Evolutionary conservation across 2,888 invertebrate species (phyloP).

Genomic region (Lasius platythorax): DNA sequence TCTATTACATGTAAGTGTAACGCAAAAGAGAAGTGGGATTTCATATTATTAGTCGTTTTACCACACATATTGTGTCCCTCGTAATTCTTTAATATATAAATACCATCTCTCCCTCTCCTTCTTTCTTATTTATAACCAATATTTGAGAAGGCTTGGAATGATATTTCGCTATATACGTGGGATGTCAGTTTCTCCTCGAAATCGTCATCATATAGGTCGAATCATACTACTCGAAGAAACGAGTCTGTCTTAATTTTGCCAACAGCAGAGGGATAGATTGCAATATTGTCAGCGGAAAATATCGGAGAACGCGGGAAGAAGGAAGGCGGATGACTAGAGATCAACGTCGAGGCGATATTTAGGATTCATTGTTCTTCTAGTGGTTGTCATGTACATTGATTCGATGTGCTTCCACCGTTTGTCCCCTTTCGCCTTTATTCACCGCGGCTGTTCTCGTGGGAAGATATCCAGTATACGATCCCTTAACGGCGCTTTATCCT

Average conservation of each 20-base stretch:
- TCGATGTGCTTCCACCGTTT: slow-evolving; percentile 28
- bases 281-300: slow-evolving; percentile 14
- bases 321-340: neutral
- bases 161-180: neutral
- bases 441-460: slow-evolving; percentile 24
- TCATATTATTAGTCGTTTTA: neutral
- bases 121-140: neutral
- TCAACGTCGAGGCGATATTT: slow-evolving; percentile 42
- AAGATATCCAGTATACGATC: neutral
- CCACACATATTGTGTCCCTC: neutral
- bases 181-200: neutral
- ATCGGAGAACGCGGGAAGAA: neutral
- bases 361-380: slow-evolving; percentile 56
- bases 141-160: neutral
- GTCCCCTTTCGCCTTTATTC: slow-evolving; percentile 45
- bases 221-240: neutral
- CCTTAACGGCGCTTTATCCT: slow-evolving; percentile 42
- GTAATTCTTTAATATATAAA: neutral
- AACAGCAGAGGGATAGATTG: neutral
- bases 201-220: neutral
- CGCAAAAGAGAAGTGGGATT: neutral
- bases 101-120: neutral
- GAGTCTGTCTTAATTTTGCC: neutral
- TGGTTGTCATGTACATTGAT: slow-evolving; percentile 35
- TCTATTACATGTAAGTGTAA: neutral